phyloP scores from a whole-genome alignment of 1,140 invertebrate species.

The Physella acuta region DNA sequence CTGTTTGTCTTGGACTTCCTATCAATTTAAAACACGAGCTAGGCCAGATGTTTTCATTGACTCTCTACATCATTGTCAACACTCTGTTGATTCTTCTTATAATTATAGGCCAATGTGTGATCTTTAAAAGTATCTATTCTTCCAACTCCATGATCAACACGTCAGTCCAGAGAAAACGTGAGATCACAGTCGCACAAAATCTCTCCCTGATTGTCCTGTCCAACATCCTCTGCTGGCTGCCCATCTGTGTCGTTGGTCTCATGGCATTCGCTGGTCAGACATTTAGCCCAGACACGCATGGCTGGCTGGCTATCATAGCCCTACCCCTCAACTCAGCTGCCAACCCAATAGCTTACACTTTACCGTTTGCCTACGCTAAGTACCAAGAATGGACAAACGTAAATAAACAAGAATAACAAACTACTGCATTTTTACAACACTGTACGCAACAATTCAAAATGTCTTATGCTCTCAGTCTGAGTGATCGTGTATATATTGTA shows the following conservation, averaged over 20 bases:
- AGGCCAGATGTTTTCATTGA: slow-evolving; percentile 22
- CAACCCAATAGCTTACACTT: slow-evolving; percentile 37
- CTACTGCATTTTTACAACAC: too few species aligned
- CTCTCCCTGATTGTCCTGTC: slow-evolving; percentile 34
- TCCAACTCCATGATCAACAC: slow-evolving; percentile 26
- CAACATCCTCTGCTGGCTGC: slow-evolving; percentile 41
- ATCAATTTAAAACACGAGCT: neutral
- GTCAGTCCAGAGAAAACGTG: slow-evolving; percentile 23
- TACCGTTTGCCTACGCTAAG: too few species aligned
- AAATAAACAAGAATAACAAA: too few species aligned
- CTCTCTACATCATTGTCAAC: slow-evolving; percentile 25
- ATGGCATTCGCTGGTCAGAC: slow-evolving; percentile 22
- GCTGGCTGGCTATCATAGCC: slow-evolving; percentile 32
- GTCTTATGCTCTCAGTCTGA: too few species aligned
- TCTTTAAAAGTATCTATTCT: neutral
- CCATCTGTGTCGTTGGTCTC: slow-evolving; percentile 38
- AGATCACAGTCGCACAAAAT: slow-evolving; percentile 33
- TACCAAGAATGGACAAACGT: too few species aligned
- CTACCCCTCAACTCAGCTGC: slow-evolving; percentile 36
- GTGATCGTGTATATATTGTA: too few species aligned
- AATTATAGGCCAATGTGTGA: slow-evolving; percentile 19
- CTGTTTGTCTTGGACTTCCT: slow-evolving; percentile 22
- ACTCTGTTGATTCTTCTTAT: slow-evolving; percentile 25
- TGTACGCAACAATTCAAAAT: too few species aligned
- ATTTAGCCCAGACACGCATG: slow-evolving; percentile 30